Conservation (phyloP, 2,113 vertebrate genomes). For the Alectura lathami region DNA sequence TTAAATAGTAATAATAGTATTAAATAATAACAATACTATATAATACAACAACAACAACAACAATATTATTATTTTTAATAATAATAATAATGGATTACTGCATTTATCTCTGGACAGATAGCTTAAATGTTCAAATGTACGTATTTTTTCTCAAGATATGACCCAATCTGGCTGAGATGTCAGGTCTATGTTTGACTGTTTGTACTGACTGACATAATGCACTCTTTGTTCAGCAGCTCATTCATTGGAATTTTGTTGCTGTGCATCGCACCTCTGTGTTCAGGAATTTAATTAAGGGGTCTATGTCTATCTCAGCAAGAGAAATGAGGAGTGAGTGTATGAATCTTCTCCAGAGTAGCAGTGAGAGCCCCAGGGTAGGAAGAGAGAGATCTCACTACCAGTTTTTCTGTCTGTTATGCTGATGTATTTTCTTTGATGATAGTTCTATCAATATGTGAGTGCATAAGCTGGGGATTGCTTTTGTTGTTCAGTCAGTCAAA, state of each 20-base stretch:
- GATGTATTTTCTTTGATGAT: neutral
- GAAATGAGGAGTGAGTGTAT: accelerated
- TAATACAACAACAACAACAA: neutral
- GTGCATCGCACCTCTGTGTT: neutral
- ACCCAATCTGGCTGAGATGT: neutral
- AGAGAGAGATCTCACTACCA: accelerated
- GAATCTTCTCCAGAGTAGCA: neutral
- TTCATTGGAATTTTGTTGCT: neutral
- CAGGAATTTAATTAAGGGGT: neutral
- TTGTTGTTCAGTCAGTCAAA: neutral
- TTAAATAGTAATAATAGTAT: neutral
- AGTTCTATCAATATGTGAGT: neutral
- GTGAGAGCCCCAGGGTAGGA: neutral
- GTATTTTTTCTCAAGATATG: accelerated
- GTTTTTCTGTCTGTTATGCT: neutral
- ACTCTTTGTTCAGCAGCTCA: neutral
- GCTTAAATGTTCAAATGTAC: neutral
- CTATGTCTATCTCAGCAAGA: neutral
- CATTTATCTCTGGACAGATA: neutral
- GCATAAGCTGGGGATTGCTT: neutral
- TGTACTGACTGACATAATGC: neutral
- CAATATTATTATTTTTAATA: neutral
- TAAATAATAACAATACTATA: too few species aligned
- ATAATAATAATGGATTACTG: neutral
- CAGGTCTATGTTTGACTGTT: neutral